These are phyloP conservation scores for Pheucticus melanocephalus DNA, from an alignment of 2,113 vertebrate species.

Conservation along the genomic window DNA sequence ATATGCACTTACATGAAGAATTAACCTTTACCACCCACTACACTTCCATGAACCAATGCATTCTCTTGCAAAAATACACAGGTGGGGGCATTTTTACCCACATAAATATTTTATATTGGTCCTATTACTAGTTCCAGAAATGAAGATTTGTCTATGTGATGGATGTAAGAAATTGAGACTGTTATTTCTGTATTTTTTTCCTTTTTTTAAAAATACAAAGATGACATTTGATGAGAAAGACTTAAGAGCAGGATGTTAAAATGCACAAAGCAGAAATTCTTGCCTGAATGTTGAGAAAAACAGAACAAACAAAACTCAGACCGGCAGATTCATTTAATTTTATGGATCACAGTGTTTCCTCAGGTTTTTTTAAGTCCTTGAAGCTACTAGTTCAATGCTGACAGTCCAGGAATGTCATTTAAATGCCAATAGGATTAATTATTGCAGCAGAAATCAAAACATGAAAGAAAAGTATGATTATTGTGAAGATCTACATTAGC, in stretches of 20 bases:
- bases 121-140: neutral
- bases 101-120: neutral
- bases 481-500: neutral
- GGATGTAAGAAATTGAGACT: neutral
- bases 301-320: neutral
- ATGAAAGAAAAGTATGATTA: neutral
- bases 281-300: neutral
- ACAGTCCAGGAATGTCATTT: neutral
- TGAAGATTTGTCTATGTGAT: neutral
- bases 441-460: slow-evolving; percentile 19
- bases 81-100: neutral
- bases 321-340: neutral
- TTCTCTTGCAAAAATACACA: neutral
- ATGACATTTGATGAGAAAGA: neutral
- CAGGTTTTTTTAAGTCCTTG: neutral
- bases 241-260: neutral
- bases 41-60: neutral
- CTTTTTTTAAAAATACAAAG: neutral
- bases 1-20: neutral
- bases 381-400: neutral
- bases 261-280: neutral
- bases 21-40: neutral
- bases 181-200: neutral
- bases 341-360: neutral
- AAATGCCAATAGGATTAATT: neutral